These are phyloP conservation scores for Apis dorsata DNA, from an alignment of 1,140 invertebrate genomes.

Conservation along the genomic window DNA sequence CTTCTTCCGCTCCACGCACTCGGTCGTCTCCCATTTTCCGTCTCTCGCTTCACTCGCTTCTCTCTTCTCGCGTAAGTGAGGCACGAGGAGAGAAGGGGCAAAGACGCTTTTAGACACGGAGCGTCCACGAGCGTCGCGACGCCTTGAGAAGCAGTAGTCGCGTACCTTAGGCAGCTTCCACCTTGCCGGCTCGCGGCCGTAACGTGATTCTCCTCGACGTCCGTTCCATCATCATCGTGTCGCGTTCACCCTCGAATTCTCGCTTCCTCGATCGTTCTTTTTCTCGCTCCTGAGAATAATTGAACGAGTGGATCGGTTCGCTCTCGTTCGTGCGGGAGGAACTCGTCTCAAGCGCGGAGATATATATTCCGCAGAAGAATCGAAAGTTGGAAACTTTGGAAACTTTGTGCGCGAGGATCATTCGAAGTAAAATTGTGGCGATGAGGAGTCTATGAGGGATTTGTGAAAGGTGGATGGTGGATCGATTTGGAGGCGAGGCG, in stretches of 20 bases:
- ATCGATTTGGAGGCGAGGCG: neutral
- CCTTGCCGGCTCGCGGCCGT: conserved; percentile 74
- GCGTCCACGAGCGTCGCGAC: conserved; percentile 76
- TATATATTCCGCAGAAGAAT: too few relatives aligned
- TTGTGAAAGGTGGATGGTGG: neutral
- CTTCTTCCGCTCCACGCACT: conserved; percentile 13
- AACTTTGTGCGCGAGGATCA: too few relatives aligned
- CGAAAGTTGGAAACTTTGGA: neutral
- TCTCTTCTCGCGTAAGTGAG: conserved; percentile 59
- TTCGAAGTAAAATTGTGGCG: too few relatives aligned
- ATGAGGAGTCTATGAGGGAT: too few relatives aligned
- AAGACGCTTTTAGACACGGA: conserved; percentile 78
- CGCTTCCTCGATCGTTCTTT: neutral
- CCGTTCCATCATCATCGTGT: conserved; percentile 2
- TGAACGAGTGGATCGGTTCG: too few relatives aligned
- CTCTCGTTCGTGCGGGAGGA: too few relatives aligned
- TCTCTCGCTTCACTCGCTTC: conserved; percentile 40
- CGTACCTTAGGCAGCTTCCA: conserved; percentile 78
- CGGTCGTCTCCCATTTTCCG: conserved; percentile 9
- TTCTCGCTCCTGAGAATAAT: too few relatives aligned
- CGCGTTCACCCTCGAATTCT: neutral
- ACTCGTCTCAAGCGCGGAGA: too few relatives aligned
- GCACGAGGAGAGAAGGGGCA: conserved; percentile 68
- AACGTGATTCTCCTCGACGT: conserved; percentile 51
- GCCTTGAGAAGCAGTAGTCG: conserved; percentile 77